Conservation (phyloP, 2,797 vertebrate species). For the Melanotaenia trifasciata region DNA sequence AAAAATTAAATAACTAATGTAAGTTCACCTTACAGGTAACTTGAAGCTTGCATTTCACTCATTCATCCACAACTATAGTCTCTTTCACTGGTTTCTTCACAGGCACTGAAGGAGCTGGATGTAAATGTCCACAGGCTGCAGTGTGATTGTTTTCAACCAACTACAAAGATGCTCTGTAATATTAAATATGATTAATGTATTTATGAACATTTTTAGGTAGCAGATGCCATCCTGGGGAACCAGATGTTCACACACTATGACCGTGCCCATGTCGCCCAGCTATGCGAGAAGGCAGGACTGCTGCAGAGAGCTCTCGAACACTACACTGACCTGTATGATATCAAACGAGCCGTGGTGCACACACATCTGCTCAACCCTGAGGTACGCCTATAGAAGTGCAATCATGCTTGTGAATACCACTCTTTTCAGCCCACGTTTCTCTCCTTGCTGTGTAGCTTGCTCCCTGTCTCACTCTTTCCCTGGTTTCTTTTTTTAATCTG, state of each 20-base stretch:
- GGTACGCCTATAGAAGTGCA: slow-evolving; percentile 73
- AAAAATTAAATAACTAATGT: background rate
- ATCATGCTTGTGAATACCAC: slow-evolving; percentile 12
- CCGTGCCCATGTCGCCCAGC: slow-evolving; percentile 90
- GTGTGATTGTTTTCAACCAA: background rate
- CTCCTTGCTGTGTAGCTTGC: background rate
- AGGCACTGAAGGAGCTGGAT: background rate
- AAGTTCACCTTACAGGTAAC: background rate
- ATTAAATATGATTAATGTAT: slow-evolving; percentile 17
- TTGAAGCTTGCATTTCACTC: background rate
- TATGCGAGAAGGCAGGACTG: slow-evolving; percentile 94
- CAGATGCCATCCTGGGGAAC: slow-evolving; percentile 94
- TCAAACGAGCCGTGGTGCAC: slow-evolving; percentile 92
- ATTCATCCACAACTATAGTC: background rate
- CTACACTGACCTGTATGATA: slow-evolving; percentile 91
- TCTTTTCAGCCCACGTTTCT: background rate
- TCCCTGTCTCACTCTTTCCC: slow-evolving; percentile 7
- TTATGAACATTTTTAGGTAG: slow-evolving; percentile 82
- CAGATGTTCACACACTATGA: slow-evolving; percentile 97
- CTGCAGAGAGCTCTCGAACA: slow-evolving; percentile 92
- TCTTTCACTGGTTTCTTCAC: background rate
- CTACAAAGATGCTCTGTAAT: background rate
- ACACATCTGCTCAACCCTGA: slow-evolving; percentile 92
- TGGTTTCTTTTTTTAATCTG: background rate
- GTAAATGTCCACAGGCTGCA: background rate